Percentiles rank a stretch among this genome's conserved stretches.
phyloP scores from a whole-genome alignment of 2,113 vertebrate species.

The Urocolius indicus region DNA sequence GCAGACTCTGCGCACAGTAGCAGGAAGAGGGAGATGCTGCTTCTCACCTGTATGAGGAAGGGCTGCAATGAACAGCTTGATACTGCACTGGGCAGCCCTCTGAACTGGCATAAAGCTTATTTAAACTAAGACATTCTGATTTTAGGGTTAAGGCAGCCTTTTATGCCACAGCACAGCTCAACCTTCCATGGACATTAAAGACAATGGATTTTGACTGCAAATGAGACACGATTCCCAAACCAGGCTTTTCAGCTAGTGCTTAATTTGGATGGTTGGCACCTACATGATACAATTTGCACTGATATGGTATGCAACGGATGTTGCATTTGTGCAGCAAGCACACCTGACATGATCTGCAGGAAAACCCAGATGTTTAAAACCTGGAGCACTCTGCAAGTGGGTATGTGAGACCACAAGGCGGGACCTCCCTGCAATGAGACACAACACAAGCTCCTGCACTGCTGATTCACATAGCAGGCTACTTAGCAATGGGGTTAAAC shows the following conservation, averaged over 20 bases:
- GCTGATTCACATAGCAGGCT: not conserved
- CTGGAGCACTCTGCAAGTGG: not conserved
- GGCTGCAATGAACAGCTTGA: not conserved
- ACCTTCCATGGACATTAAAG: not conserved
- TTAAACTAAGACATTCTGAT: not conserved
- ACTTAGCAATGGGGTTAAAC: constrained; percentile 30
- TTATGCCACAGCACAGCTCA: not conserved
- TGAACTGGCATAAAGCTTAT: not conserved
- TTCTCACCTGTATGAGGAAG: not conserved
- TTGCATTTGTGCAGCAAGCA: not conserved
- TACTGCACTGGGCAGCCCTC: not conserved
- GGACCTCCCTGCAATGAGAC: not conserved
- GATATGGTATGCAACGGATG: not conserved
- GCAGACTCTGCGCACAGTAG: not conserved
- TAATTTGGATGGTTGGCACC: not conserved
- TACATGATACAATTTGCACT: not conserved
- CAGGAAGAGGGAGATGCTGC: not conserved
- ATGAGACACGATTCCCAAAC: not conserved
- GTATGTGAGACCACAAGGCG: not conserved
- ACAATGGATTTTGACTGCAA: not conserved
- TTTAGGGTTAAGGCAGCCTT: not conserved
- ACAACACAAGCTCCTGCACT: not conserved
- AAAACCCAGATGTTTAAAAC: not conserved
- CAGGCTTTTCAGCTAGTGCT: not conserved
- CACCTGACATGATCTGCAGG: not conserved